A percentile compares a stretch with the other conserved stretches of the same genome.
These are phyloP conservation scores for Drosophila falleni DNA, from an alignment of 2,888 invertebrate genomes.

Conservation along the genomic window DNA sequence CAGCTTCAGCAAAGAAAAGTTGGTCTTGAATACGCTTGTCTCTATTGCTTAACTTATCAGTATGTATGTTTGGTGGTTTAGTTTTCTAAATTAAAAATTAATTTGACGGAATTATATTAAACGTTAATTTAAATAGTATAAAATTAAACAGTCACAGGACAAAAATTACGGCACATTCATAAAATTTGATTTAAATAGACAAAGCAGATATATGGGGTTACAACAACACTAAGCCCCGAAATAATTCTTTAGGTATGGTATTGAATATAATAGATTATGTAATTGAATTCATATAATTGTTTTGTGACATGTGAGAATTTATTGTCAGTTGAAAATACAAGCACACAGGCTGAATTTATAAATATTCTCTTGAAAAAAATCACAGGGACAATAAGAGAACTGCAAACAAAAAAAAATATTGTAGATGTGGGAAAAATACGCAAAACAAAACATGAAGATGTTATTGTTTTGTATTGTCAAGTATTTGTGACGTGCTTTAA, in stretches of 20 bases:
- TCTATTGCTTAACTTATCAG: neutral
- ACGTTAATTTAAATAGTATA: too few species aligned
- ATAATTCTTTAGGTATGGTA: neutral
- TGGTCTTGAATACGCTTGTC: neutral
- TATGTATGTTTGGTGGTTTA: too few species aligned
- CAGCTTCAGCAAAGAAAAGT: conserved; percentile 7
- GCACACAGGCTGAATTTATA: conserved; percentile 6
- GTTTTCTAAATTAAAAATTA: too few species aligned
- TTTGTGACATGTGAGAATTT: neutral
- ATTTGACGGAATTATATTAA: too few species aligned
- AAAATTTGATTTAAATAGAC: neutral
- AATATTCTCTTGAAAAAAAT: neutral
- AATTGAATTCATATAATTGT: neutral
- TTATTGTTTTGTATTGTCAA: conserved; percentile 13
- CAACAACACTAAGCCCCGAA: neutral
- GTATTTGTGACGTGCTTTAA: conserved; percentile 29
- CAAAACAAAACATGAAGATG: neutral
- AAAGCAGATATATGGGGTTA: neutral
- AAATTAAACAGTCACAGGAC: too few species aligned
- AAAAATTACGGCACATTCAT: neutral
- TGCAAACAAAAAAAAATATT: neutral
- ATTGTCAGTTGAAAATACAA: neutral
- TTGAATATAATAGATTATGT: neutral
- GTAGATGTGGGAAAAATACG: neutral
- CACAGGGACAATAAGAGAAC: neutral